Evolutionary conservation across 2,888 invertebrate species (phyloP).

Genomic region (Dendrolimus houi): DNA sequence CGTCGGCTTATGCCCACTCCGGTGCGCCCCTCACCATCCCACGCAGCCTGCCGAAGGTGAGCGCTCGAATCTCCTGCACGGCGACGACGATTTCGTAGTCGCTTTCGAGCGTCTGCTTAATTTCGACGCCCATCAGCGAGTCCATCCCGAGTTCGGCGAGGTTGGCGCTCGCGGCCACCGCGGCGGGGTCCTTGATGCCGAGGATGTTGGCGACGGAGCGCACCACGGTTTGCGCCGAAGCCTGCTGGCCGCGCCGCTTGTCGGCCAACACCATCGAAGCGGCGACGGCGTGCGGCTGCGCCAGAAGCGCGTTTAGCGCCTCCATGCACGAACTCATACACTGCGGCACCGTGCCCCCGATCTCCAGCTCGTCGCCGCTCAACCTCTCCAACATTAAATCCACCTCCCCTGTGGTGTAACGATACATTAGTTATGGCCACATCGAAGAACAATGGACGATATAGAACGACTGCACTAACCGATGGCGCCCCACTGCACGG

Average conservation of each 20-base stretch:
- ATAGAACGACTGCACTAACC: constrained; percentile 39
- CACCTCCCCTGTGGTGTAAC: constrained; percentile 81
- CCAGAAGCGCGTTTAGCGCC: constrained; percentile 92
- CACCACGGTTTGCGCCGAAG: constrained; percentile 76
- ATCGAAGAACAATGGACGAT: too few species aligned
- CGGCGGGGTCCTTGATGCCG: constrained; percentile 90
- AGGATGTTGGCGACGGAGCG: constrained; percentile 92
- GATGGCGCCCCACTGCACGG: constrained; percentile 99
- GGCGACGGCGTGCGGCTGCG: constrained; percentile 89
- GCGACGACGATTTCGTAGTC: constrained; percentile 93
- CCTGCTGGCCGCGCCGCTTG: constrained; percentile 80
- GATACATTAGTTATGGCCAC: too few species aligned
- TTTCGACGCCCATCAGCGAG: constrained; percentile 99
- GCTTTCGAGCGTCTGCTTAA: constrained; percentile 95
- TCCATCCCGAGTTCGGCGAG: constrained; percentile 98
- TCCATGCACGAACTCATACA: constrained; percentile 93
- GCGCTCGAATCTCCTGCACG: constrained; percentile 91
- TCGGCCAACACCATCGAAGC: constrained; percentile 93
- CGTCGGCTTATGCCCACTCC: constrained; percentile 11
- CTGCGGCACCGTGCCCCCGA: constrained; percentile 97
- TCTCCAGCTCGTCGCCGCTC: constrained; percentile 92
- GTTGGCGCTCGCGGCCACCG: constrained; percentile 83
- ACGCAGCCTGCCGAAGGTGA: constrained; percentile 86
- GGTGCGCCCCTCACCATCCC: constrained; percentile 65
- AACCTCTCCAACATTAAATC: constrained; percentile 95